phyloP scores from a whole-genome alignment of 1,140 invertebrate species.

The Drosophila malerkotliana region DNA sequence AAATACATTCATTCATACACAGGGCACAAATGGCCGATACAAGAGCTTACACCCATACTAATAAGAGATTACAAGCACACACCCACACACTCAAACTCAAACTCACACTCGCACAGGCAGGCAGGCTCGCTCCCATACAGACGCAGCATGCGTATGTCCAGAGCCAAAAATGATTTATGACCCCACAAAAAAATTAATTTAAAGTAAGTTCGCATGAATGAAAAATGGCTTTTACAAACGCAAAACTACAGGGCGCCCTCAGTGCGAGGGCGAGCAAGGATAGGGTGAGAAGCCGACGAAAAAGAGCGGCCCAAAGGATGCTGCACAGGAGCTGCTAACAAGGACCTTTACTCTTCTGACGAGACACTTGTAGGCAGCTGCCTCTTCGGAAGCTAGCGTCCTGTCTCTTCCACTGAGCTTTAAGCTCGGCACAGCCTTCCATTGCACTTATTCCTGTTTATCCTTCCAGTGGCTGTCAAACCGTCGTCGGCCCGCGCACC shows the following conservation, averaged over 20 bases:
- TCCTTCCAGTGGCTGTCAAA: constrained; percentile 71
- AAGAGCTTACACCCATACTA: constrained; percentile 27
- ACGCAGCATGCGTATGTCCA: constrained; percentile 58
- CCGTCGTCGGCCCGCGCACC: constrained; percentile 43
- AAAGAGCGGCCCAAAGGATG: constrained; percentile 4
- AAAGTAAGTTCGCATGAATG: constrained; percentile 84
- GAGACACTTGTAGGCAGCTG: constrained; percentile 61
- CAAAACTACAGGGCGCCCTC: constrained; percentile 69
- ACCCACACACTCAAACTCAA: neutral
- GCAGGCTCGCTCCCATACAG: constrained; percentile 19
- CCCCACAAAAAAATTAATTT: constrained; percentile 82
- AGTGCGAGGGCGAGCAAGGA: constrained; percentile 5
- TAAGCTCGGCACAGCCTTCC: constrained; percentile 61
- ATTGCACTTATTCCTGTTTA: constrained; percentile 75
- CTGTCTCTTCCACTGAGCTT: constrained; percentile 44
- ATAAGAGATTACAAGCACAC: constrained; percentile 6
- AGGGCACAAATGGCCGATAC: constrained; percentile 24
- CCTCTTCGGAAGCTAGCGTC: constrained; percentile 7
- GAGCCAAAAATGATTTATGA: constrained; percentile 82
- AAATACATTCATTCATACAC: constrained; percentile 67
- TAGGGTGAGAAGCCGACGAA: neutral
- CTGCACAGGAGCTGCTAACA: constrained; percentile 17
- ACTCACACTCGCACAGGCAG: constrained; percentile 2
- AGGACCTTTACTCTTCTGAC: constrained; percentile 31
- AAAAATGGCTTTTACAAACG: constrained; percentile 83